Base-by-base conservation (phyloP, 92 coral and sea anemone genomes). In the Anthopleura xanthogrammica region DNA sequence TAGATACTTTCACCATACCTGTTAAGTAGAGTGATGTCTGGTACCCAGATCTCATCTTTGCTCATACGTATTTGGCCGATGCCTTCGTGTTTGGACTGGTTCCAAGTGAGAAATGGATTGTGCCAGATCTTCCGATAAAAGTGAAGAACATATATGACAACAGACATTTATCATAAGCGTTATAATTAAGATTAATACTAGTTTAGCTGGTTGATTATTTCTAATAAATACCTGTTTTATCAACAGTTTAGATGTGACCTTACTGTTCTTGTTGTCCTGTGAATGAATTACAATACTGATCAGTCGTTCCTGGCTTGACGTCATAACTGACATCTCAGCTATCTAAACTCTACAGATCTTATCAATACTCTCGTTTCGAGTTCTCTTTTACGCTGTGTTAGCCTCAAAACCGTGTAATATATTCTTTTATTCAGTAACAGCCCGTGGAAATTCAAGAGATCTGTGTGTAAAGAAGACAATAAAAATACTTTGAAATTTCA, bases 81-180 rank as follows among this genome's bases (percentile, higher is more conserved):
- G 9, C 77, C 85, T 20, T 79, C 90, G 76, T 36, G 68, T 0
- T 76, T 60, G 40, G 77, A 16, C 83, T 72, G 75, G 64, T 86
- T 60, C 92, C 92, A 90, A n/a, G 19, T 74, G 24, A 90, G 90
- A 77, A 90, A 86, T 4, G 90, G 90, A 79, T 90, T 90, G n/a
- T 79, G 56, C 92, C 92, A 90, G 19, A 16, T 80, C 92, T 90
- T 12, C 19, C 2, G 12, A 62, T 20, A 62, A 20, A n/a, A 20
- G 64, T 46, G 17, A 62, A 20, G 29, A 20, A 14, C 23, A 20
- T 62, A 60, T 60, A 5, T 29, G 36, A 29, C 36, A 29, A 0
- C 6, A 16, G 23, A 16, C 65, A 0, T 60, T 6, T 60, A 60
- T 20, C 36, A 29, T 29, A 29, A 29, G 36, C 0, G 36, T 29